Conservation (phyloP, 1,140 invertebrate genomes). For the Maniola jurtina region DNA sequence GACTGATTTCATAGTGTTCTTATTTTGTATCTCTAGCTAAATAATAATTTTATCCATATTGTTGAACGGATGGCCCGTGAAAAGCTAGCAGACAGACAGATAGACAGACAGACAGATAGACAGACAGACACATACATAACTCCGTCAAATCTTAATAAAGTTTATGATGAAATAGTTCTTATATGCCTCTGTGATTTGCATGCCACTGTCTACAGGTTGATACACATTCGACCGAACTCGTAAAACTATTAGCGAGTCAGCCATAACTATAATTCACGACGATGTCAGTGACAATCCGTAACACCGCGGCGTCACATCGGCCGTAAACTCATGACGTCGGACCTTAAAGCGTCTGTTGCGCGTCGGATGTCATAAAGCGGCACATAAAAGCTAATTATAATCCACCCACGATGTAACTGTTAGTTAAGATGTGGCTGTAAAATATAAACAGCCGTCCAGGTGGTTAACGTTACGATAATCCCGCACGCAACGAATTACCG, state of each 20-base stretch:
- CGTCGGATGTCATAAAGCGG: constrained; percentile 62
- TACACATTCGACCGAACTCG: not conserved
- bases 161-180: too few species aligned
- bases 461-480: constrained; percentile 7
- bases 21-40: too few species aligned
- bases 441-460: constrained; percentile 28
- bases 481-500: not conserved
- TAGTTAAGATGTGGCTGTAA: constrained; percentile 38
- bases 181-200: too few species aligned
- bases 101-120: too few species aligned
- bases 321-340: constrained; percentile 56
- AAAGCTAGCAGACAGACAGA: too few species aligned
- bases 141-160: too few species aligned
- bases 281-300: too few species aligned
- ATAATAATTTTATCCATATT: too few species aligned
- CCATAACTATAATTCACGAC: not conserved
- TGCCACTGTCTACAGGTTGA: too few species aligned
- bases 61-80: too few species aligned
- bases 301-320: constrained; percentile 25
- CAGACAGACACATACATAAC: too few species aligned
- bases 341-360: constrained; percentile 47
- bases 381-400: constrained; percentile 63
- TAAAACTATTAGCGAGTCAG: not conserved
- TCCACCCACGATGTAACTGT: constrained; percentile 42
- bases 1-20: too few species aligned